Evolutionary conservation across 2,888 invertebrate species (phyloP), one percentile per base, ranked within the genome.

Genomic region (Meteorus colon): DNA sequence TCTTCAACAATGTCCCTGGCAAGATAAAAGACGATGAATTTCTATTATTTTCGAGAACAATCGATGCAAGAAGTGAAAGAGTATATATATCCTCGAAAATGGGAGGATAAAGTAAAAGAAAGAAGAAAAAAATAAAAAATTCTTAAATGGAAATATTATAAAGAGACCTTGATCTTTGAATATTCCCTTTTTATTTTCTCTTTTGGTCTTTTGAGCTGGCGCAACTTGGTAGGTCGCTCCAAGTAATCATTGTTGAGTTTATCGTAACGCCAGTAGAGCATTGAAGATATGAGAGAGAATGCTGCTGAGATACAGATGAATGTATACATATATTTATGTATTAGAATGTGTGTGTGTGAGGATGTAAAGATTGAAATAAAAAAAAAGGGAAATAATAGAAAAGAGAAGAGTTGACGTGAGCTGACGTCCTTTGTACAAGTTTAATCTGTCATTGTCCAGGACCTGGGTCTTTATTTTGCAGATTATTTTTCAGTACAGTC

Each of bases 391-490:
- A 73, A 69, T 66, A 65, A 74, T 76, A 77, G 71, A 75, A 72
- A 78, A 63, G 85, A 80, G 51, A 73, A 51, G 59, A 72, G 67
- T 55, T 19, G 72, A 63, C 66, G 62, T 75, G 77, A 74, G 74
- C 66, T 74, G 78, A 77, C 74, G 74, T 80, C 81, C 88, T 89
- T 89, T 88, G 89, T 87, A 84, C 82, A 82, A 84, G 86, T 85
- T 86, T 85, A 84, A 86, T 86, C 84, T 83, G 81, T 83, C 86
- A 85, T 85, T 84, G 88, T 88, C 86, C 86, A 84, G 84, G 82
- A 85, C 81, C 73, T 81, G 84, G 83, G 19, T 19, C 88, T 87
- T 88, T 88, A 86, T 88, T 87, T 89, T 55, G 19, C 86, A 86
- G 84, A 83, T 80, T 84, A 79, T 84, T 65, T 69, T 74, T 78